These are phyloP conservation scores for Stratiomys singularior DNA, from an alignment of 2,888 invertebrate genomes.

Conservation along the genomic window DNA sequence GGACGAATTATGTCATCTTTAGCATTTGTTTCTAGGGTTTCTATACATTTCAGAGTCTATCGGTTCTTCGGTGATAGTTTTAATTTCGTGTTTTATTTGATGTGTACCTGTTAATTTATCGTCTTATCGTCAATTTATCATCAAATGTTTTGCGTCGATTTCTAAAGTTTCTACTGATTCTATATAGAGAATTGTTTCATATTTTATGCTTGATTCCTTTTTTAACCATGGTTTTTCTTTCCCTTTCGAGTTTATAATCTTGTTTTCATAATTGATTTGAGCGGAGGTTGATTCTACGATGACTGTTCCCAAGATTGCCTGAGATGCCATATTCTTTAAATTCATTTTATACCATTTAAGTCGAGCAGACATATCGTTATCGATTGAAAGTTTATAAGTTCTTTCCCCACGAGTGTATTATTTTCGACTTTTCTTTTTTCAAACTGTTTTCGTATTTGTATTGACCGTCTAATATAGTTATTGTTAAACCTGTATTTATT, in stretches of 20 bases:
- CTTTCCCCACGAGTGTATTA: neutral
- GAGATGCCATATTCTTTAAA: no score
- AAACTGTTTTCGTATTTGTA: neutral
- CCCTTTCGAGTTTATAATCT: no score
- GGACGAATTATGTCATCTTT: neutral
- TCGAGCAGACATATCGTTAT: neutral
- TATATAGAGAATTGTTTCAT: neutral
- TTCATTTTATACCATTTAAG: neutral
- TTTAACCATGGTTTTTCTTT: neutral
- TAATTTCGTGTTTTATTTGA: neutral
- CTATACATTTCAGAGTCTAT: no score
- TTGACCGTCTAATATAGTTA: neutral
- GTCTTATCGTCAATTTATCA: neutral
- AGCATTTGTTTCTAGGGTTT: neutral
- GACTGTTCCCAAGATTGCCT: neutral
- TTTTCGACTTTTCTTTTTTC: neutral
- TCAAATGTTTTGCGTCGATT: neutral
- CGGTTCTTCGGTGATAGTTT: neutral
- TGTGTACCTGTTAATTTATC: neutral
- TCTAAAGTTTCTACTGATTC: neutral
- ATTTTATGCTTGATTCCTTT: neutral
- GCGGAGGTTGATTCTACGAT: neutral
- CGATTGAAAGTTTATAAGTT: neutral
- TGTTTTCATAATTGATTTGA: no score
- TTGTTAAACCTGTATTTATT: neutral